phyloP scores from a whole-genome alignment of 2,113 vertebrate genomes.

The Bambusicola thoracicus region DNA sequence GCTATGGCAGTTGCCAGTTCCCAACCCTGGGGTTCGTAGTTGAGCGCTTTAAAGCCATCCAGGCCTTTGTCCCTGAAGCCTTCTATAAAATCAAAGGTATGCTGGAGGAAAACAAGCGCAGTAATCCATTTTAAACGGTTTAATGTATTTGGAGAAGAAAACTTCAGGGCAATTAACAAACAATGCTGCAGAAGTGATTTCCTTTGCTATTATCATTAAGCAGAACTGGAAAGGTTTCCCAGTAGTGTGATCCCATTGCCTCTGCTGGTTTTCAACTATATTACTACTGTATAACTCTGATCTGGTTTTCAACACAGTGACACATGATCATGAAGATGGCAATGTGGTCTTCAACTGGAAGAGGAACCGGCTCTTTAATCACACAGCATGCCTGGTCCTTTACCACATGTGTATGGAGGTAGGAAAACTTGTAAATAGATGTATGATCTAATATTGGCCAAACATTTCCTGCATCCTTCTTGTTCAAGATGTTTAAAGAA shows the following conservation, averaged over 20 bases:
- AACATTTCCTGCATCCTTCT: not conserved
- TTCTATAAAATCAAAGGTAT: conserved; percentile 98
- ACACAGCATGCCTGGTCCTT: conserved; percentile 94
- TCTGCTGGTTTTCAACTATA: not conserved
- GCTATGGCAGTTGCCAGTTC: conserved; percentile 98
- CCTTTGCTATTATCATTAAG: not conserved
- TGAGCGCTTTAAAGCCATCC: conserved; percentile 98
- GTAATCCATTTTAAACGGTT: not conserved
- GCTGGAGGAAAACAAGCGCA: not conserved
- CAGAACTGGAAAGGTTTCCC: not conserved
- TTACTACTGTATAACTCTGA: not conserved
- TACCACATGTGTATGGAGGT: conserved; percentile 99
- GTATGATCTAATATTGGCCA: not conserved
- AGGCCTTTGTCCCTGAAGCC: conserved; percentile 94
- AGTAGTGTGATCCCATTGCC: not conserved
- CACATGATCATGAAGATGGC: conserved; percentile 87
- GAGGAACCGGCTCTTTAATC: conserved; percentile 93
- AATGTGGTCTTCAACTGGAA: conserved; percentile 93
- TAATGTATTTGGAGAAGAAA: not conserved
- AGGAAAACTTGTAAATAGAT: not conserved
- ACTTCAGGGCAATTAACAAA: not conserved
- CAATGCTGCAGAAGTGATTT: not conserved
- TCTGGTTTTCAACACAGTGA: conserved; percentile 78
- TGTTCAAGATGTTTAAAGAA: not conserved
- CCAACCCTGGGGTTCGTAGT: conserved; percentile 97